Evolutionary conservation across 2,888 invertebrate species (phyloP), one percentile per base, ranked within the genome.

Genomic region (Aphodius granarius): DNA sequence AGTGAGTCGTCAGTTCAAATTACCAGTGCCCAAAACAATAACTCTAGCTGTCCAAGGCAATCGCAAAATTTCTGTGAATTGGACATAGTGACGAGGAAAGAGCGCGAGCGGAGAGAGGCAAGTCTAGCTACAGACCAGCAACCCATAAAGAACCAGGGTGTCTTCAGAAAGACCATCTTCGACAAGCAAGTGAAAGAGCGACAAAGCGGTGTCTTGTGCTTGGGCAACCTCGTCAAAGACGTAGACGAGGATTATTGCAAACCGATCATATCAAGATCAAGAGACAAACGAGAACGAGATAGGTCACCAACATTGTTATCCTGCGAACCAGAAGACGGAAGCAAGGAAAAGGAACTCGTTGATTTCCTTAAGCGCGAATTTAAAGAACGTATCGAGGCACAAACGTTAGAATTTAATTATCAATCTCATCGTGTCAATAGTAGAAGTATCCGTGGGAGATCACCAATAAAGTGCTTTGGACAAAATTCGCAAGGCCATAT

Each of bases 11-110:
- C 76, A 9, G 76, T 76, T 23, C 73, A 76, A 66, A 71, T 76
- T 66, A 71, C 73, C 62, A 76, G 76, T 65, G 76, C 76, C 16
- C 22, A 64, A 16, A 73, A 66, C 18, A 72, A 65, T 68, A 66
- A 72, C 23, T 63, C 71, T 5, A 18, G 19, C 18, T 2, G 63
- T 15, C 70, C 66, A 43, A 19, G 19, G n/a, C 15, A 19, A 63
- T 72, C 66, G 18, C 75, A 63, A 21, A 77, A 77, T 23, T 80
- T 78, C 70, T 80, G 80, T 66, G 80, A 79, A 63, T 77, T 80
- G 18, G 80, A 80, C 62, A 79, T 80, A 17, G 70, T 80, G 18
- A 72, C 76, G 21, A 77, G 76, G 63, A 77, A 75, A 63, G 72
- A 76, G 9, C 76, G 74, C 21, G 23, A 64, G 19, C 74, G 74